phyloP scores from a whole-genome alignment of 2,888 invertebrate genomes.

The Hedychridium roseum region DNA sequence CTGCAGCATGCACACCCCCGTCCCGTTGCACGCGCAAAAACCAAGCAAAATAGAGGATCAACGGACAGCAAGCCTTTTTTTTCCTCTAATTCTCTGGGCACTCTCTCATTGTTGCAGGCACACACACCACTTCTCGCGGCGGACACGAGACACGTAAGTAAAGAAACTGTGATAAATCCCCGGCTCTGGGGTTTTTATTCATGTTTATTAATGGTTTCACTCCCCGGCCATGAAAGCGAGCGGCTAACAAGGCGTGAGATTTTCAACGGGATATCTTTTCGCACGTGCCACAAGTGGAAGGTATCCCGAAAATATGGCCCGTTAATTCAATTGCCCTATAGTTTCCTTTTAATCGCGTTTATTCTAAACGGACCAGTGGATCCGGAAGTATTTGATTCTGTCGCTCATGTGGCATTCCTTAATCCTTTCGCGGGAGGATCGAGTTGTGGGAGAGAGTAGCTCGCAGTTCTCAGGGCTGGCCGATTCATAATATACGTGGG shows the following conservation, averaged over 20 bases:
- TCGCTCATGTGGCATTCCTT: no score
- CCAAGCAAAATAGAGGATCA: conserved; percentile 7
- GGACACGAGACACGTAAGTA: conserved; percentile 70
- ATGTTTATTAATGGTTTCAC: no score
- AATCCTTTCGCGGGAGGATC: conserved; percentile 4
- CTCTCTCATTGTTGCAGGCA: conserved; percentile 71
- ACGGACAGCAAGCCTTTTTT: conserved; percentile 4
- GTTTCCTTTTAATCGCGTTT: conserved; percentile 13
- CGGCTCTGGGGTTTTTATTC: no score
- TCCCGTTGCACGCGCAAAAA: conserved; percentile 23
- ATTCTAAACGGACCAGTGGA: not conserved
- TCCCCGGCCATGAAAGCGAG: no score
- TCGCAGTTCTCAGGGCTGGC: no score
- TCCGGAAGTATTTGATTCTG: conserved; percentile 6
- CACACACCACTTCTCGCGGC: conserved; percentile 73
- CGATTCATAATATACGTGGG: conserved; percentile 11
- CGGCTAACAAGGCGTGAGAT: no score
- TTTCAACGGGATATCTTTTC: no score
- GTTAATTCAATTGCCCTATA: no score
- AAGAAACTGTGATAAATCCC: no score
- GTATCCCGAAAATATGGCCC: no score
- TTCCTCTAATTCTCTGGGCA: conserved; percentile 50
- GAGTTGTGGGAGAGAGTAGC: not conserved
- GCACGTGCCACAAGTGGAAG: no score
- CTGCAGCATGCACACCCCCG: conserved; percentile 36